These are phyloP conservation scores for Chrysomallon squamiferum DNA, from an alignment of 1,140 invertebrate species.

Conservation along the genomic window DNA sequence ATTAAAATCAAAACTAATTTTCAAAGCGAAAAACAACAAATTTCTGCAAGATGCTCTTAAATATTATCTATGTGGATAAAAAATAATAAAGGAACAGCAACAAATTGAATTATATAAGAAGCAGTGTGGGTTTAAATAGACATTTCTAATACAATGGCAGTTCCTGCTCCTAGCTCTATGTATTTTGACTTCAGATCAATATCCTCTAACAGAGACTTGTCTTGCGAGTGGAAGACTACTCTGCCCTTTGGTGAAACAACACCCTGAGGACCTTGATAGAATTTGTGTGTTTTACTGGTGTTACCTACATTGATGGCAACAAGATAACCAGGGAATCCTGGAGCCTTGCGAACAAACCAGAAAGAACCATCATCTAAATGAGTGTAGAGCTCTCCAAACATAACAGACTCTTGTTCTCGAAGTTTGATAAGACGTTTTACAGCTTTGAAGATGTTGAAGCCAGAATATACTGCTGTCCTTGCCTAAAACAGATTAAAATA, in stretches of 20 bases:
- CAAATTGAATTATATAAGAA: no score
- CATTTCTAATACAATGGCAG: conserved; percentile 25
- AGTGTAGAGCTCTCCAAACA: conserved; percentile 53
- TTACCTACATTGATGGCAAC: conserved; percentile 52
- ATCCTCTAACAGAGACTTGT: neutral
- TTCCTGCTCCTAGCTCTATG: conserved; percentile 7
- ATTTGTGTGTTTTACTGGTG: neutral
- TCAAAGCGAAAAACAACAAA: no score
- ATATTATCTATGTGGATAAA: no score
- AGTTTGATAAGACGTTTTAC: conserved; percentile 52
- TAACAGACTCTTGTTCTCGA: conserved; percentile 53
- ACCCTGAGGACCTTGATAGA: conserved; percentile 13
- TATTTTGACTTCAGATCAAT: conserved; percentile 16
- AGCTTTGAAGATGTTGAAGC: conserved; percentile 33
- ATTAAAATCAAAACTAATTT: no score
- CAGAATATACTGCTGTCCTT: conserved; percentile 46
- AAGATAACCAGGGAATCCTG: conserved; percentile 52
- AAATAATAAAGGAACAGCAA: no score
- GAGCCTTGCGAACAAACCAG: conserved; percentile 52
- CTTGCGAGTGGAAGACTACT: conserved; percentile 38
- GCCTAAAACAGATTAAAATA: conserved; percentile 27
- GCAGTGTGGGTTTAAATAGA: no score
- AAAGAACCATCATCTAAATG: conserved; percentile 34
- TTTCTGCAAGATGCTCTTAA: no score
- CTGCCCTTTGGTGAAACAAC: conserved; percentile 20